Evolutionary conservation across 1,140 invertebrate genomes (phyloP).

Genomic region (Colletes gigas): DNA sequence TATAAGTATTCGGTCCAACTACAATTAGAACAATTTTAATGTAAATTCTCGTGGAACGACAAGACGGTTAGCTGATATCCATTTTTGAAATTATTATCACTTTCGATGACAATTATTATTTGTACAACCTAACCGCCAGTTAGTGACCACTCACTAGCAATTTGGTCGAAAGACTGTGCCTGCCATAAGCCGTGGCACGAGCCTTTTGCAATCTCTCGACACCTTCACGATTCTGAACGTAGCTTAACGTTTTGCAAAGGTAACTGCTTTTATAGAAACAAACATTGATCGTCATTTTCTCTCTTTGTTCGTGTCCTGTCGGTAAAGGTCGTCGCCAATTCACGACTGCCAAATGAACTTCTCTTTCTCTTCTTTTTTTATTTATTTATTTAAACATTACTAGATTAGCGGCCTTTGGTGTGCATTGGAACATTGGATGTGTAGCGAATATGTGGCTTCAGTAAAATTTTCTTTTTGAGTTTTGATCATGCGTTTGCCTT

Average conservation of each 20-base stretch:
- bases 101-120: not conserved
- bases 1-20: too few species aligned
- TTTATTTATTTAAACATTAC: conserved; percentile 1
- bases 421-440: conserved; percentile 60
- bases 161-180: not conserved
- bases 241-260: conserved; percentile 19
- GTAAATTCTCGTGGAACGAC: not conserved
- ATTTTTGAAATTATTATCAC: not conserved
- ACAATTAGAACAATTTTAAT: too few species aligned
- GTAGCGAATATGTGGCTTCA: conserved; percentile 59
- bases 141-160: not conserved
- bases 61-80: not conserved
- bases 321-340: not conserved
- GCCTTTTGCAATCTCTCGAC: not conserved
- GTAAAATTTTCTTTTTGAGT: conserved; percentile 55
- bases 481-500: conserved; percentile 31
- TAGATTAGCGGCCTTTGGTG: conserved; percentile 52
- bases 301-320: not conserved
- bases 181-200: not conserved
- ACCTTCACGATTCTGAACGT: not conserved
- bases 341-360: not conserved
- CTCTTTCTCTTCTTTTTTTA: not conserved
- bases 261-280: conserved; percentile 25
- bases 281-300: not conserved
- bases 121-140: not conserved